A percentile compares a stretch with the other conserved stretches of the same genome.
These are phyloP conservation scores for Bombylius discolor DNA, from an alignment of 2,888 invertebrate species.

Conservation along the genomic window DNA sequence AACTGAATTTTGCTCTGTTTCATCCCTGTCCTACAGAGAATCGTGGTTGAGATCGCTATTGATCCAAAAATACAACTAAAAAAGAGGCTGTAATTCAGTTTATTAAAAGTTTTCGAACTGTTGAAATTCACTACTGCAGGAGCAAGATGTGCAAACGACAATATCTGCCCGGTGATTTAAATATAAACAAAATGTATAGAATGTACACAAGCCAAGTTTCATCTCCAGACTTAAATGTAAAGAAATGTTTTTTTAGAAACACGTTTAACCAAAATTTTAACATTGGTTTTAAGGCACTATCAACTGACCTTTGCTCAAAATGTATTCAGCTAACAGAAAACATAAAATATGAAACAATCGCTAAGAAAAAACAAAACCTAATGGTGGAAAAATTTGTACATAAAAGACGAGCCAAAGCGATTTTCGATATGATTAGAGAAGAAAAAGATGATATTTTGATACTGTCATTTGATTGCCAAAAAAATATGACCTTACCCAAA, in stretches of 20 bases:
- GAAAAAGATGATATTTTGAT: constrained; percentile 11
- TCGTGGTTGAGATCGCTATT: constrained; percentile 11
- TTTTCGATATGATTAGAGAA: constrained; percentile 15
- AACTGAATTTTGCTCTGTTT: no score
- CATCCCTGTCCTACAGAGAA: constrained; percentile 5
- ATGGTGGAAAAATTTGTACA: constrained; percentile 12
- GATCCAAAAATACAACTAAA: constrained; percentile 3
- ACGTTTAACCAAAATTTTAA: constrained; percentile 15
- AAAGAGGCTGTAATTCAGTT: constrained; percentile 11
- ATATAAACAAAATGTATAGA: constrained; percentile 12
- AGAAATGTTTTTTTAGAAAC: constrained; percentile 10
- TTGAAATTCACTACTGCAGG: constrained; percentile 18
- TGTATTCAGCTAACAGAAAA: constrained; percentile 7
- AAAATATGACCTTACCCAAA: constrained; percentile 22
- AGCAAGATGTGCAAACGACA: constrained; percentile 5
- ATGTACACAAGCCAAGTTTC: constrained; percentile 3
- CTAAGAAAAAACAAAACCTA: constrained; percentile 1
- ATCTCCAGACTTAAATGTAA: constrained; percentile 5
- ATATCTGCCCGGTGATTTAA: constrained; percentile 13
- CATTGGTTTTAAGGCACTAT: constrained; percentile 15
- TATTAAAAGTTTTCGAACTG: constrained; percentile 14
- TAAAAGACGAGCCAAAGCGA: constrained; percentile 16
- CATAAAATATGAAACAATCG: constrained; percentile 4
- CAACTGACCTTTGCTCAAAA: constrained; percentile 13
- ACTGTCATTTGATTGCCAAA: constrained; percentile 23